Base-by-base conservation (phyloP, 2,797 vertebrate genomes). In the Adrianichthys oophorus region DNA sequence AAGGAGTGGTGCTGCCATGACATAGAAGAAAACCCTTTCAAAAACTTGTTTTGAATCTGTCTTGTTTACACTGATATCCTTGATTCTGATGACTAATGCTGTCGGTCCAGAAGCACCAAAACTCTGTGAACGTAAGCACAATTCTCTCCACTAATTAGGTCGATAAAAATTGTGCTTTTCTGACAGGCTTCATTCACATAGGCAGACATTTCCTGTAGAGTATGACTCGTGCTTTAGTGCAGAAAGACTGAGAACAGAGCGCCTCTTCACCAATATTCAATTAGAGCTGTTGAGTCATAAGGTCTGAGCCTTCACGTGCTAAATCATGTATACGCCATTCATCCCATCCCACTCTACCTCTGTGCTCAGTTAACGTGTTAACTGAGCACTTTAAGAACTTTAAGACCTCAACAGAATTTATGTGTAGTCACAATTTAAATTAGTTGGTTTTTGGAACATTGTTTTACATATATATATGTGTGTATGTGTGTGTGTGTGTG, bases 251-350 rank as follows among this genome's bases (percentile, higher is more conserved):
- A 75, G 52, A 60, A 46, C 63, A 24, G 59, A 65, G 71, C 58
- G 62, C 52, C 70, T 72, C 78, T 55, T 74, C 74, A 76, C 72
- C 68, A 52, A 76, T 80, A 74, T 59, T 68, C 64, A 17, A 80
- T 70, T 70, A 76, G 76, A 60, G 60, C 57, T 87, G 87, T 88
- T 87, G 89, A 91, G 83, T 92, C 89, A 91, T 73, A 66, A 62
- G 75, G 80, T 63, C 68, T 69, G 78, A 65, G 70, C 60, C 62
- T 59, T 74, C 65, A 86, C 76, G 80, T 59, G 70, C 72, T 75
- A 23, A 42, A 66, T 75, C 66, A 81, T 74, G 65, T 58, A 46
- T 55, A 24, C 63, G 47, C 78, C 45, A 59, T 77, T 60, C 74
- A 76, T 82, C 67, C 53, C 49, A 15, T 26, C 41, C 55, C 41